A percentile compares a stretch with the other conserved stretches of the same genome.
Evolutionary conservation across 2,113 vertebrate species (phyloP).

Genomic region (Balaenoptera acutorostrata): DNA sequence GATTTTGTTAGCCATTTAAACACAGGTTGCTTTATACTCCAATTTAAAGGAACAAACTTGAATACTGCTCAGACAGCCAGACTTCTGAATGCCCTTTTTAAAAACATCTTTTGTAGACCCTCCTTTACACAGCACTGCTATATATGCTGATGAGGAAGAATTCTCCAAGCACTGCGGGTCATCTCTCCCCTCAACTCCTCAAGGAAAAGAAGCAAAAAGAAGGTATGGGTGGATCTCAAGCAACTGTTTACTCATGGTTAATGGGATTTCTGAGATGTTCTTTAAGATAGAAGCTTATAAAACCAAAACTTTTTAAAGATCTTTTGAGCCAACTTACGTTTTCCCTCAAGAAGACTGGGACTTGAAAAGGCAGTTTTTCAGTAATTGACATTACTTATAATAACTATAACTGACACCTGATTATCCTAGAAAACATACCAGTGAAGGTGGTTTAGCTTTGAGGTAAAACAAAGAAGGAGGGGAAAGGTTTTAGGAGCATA

Average conservation of each 20-base stretch:
- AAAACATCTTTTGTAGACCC: constrained; percentile 64
- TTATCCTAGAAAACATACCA: background rate
- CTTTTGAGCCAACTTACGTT: background rate
- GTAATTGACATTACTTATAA: background rate
- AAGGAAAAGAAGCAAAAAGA: background rate
- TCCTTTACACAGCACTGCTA: constrained; percentile 83
- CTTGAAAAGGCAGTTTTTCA: background rate
- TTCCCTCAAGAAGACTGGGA: background rate
- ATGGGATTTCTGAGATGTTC: background rate
- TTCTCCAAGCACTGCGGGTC: background rate
- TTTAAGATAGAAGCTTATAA: background rate
- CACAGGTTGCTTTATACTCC: background rate
- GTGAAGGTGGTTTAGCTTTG: background rate
- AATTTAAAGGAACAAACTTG: background rate
- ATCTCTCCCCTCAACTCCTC: background rate
- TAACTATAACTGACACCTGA: background rate
- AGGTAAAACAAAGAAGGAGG: background rate
- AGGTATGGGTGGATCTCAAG: background rate
- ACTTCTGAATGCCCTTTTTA: background rate
- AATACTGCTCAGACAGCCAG: background rate
- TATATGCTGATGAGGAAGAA: constrained; percentile 71
- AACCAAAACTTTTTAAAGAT: background rate
- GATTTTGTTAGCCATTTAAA: background rate
- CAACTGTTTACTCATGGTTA: background rate
- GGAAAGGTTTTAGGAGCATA: background rate